Percentiles rank a stretch among this genome's conserved stretches.
These are phyloP conservation scores for Nycteola revayana DNA, from an alignment of 2,888 invertebrate species.

Conservation along the genomic window DNA sequence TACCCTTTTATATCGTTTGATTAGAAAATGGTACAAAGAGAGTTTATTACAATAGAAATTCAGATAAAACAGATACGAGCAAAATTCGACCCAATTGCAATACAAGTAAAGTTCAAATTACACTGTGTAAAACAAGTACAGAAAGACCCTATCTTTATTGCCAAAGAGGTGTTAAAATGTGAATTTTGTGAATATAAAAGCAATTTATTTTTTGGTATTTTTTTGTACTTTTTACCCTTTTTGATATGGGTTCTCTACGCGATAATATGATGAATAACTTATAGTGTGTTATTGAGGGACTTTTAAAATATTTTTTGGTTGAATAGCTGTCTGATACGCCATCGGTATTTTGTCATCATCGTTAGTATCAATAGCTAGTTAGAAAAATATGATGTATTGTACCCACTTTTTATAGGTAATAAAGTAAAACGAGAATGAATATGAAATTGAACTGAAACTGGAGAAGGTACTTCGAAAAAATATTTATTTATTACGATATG, in stretches of 20 bases:
- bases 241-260: conserved; percentile 9
- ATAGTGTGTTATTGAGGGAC: too few relatives aligned
- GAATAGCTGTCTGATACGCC: too few relatives aligned
- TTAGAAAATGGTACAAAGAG: conserved; percentile 37
- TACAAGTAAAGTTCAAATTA: background rate
- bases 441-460: too few relatives aligned
- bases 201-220: conserved; percentile 14
- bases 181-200: conserved; percentile 24
- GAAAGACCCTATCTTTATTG: conserved; percentile 22
- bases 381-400: too few relatives aligned
- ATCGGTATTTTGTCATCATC: too few relatives aligned
- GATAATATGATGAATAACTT: conserved; percentile 6
- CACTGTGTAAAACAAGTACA: conserved; percentile 6
- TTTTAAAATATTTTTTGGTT: too few relatives aligned
- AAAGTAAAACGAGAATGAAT: too few relatives aligned
- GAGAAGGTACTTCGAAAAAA: too few relatives aligned
- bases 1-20: conserved; percentile 44
- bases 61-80: conserved; percentile 4
- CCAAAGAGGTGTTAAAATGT: conserved; percentile 24
- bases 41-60: conserved; percentile 22
- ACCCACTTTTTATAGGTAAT: too few relatives aligned
- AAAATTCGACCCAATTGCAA: conserved; percentile 5
- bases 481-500: too few relatives aligned
- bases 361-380: too few relatives aligned
- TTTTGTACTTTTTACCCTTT: conserved; percentile 15